Evolutionary conservation across 2,113 vertebrate genomes (phyloP), one percentile per base, ranked within the genome.

Genomic region (Saccopteryx bilineata): DNA sequence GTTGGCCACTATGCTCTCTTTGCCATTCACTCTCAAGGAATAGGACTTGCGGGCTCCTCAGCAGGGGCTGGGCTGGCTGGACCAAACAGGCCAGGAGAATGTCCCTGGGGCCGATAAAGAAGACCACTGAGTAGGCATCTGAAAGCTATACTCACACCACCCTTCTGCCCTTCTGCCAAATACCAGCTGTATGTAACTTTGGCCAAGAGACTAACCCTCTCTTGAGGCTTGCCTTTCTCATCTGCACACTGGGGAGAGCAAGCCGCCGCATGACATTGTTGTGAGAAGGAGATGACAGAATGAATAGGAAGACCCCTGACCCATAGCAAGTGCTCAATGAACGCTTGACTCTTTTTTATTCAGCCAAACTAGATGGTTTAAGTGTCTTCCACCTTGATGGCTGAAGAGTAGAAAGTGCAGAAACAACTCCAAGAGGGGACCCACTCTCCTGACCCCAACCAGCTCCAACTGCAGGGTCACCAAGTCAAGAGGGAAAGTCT

Each of bases 201-300:
- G 3, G 31, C 56, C 21, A 54, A 87, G 21, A 52, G 4, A 83
- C 1, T 24, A 66, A 61, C 39, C 5, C 58, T 17, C 19, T 19
- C 39, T 39, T 2, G 68, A 66, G n/a, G 17, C 39, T 87, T 61
- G 33, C 54, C 14, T 71, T 71, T 15, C 33, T 18, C 75, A 17
- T 6, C 65, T 78, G 65, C 46, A 81, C 50, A 56, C 7, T 19
- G 52, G 60, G 24, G 31, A 54, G 11, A 17, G 23, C 3, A 9
- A 63, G 15, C 14, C 9, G 54, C 9, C 18, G 12, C 46, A 17
- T 50, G 18, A 15, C 7, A 4, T 4, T 2, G 0, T 4, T 14
- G 11, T 52, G 61, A 79, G 54, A 75, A 86, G 33, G 19, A 60
- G 15, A 46, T 26, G 28, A 79, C 15, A 33, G 2, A 1, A 28